Percentiles rank a stretch among this genome's conserved stretches.
phyloP scores from a whole-genome alignment of 2,113 vertebrate species.

The Leptosomus discolor region DNA sequence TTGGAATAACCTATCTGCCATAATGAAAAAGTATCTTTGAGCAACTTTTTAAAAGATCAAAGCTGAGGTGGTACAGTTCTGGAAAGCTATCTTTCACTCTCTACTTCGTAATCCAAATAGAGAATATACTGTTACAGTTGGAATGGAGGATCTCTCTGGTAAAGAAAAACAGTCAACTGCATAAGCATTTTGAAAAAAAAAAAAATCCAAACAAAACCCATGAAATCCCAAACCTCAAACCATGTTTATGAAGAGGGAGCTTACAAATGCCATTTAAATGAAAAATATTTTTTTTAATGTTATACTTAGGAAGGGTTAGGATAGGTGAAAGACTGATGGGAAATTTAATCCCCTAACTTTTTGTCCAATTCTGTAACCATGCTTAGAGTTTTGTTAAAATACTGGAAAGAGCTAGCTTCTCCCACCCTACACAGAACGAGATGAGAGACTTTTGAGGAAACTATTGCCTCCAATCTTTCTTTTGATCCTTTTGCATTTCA shows the following conservation, averaged over 20 bases:
- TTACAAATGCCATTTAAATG: not conserved
- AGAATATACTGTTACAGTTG: not conserved
- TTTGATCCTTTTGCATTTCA: not conserved
- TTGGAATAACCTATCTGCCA: not conserved
- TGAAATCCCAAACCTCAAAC: not conserved
- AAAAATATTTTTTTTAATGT: not conserved
- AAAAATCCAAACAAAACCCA: not conserved
- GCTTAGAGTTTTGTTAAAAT: not conserved
- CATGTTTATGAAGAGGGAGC: not conserved
- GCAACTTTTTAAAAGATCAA: not conserved
- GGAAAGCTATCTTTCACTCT: not conserved
- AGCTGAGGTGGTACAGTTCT: not conserved
- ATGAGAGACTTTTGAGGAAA: not conserved
- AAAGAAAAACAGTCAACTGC: not conserved
- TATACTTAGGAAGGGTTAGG: not conserved
- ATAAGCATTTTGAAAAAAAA: not conserved
- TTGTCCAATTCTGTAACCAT: not conserved
- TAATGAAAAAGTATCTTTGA: not conserved
- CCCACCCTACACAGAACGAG: not conserved
- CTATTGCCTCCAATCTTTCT: not conserved
- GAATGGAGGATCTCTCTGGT: not conserved
- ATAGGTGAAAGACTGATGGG: not conserved
- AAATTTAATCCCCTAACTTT: not conserved
- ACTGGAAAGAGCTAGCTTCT: not conserved
- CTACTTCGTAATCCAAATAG: not conserved